These are phyloP conservation scores for Plebejus argus DNA, from an alignment of 2,888 invertebrate genomes.

Conservation along the genomic window DNA sequence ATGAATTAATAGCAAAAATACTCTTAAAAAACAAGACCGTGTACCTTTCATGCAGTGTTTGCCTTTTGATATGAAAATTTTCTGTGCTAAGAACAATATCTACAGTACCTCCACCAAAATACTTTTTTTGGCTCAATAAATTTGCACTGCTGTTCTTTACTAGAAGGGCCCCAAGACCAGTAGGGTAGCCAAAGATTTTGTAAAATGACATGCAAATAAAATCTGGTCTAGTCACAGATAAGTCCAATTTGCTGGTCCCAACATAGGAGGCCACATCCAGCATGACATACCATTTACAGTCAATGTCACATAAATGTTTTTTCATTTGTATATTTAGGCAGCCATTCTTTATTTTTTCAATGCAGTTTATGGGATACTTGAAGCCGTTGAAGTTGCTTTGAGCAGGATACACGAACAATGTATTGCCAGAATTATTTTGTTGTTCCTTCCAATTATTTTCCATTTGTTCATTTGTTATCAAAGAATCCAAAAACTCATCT, in stretches of 20 bases:
- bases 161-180: constrained; percentile 94
- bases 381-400: constrained; percentile 97
- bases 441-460: constrained; percentile 42
- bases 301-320: constrained; percentile 60
- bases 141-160: constrained; percentile 84
- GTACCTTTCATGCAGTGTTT: constrained; percentile 87
- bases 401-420: constrained; percentile 92
- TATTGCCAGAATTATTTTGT: constrained; percentile 55
- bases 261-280: constrained; percentile 94
- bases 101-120: constrained; percentile 97
- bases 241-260: constrained; percentile 88
- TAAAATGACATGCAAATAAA: constrained; percentile 97
- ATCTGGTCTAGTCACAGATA: constrained; percentile 88
- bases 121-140: constrained; percentile 83
- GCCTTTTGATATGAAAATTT: constrained; percentile 86
- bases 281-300: constrained; percentile 85
- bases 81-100: constrained; percentile 88
- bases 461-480: constrained; percentile 44
- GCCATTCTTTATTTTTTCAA: constrained; percentile 83
- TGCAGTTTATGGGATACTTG: constrained; percentile 91
- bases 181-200: constrained; percentile 97
- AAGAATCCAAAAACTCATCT: constrained; percentile 75
- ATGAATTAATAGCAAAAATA: constrained; percentile 29
- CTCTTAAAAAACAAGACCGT: background rate
- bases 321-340: constrained; percentile 67